Evolutionary conservation across 2,113 vertebrate genomes (phyloP).

Genomic region (Eolophus roseicapilla): DNA sequence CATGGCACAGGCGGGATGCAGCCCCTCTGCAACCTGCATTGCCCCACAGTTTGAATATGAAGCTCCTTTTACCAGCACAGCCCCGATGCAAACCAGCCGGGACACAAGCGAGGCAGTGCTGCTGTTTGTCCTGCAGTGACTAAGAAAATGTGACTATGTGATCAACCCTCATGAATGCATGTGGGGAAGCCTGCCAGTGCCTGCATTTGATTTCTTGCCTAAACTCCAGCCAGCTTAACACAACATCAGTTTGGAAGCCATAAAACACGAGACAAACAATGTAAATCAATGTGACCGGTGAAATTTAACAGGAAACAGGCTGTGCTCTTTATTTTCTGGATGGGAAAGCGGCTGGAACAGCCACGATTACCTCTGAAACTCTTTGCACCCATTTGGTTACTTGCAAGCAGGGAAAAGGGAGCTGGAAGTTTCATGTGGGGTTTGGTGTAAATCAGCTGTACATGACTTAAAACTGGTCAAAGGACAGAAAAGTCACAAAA

Average conservation of each 20-base stretch:
- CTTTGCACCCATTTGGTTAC: neutral
- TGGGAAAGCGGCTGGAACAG: neutral
- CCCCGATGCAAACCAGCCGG: accelerated
- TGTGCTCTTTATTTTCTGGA: neutral
- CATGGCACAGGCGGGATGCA: accelerated
- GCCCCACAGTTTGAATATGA: neutral
- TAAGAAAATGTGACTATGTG: neutral
- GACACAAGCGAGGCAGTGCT: neutral
- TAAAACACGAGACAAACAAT: constrained; percentile 14
- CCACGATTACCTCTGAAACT: neutral
- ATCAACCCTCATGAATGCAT: neutral
- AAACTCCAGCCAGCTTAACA: neutral
- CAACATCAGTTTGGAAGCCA: constrained; percentile 30
- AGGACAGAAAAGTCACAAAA: neutral
- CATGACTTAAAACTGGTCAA: neutral
- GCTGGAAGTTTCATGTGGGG: neutral
- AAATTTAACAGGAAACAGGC: constrained; percentile 24
- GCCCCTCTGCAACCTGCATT: neutral
- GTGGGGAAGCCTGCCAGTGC: constrained; percentile 17
- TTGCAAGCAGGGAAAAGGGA: neutral
- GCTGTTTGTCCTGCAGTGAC: neutral
- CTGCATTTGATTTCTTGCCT: constrained; percentile 40
- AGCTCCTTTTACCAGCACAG: neutral
- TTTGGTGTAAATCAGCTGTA: neutral
- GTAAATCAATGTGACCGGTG: neutral